Percentiles rank a stretch among this genome's conserved stretches.
Conservation (phyloP, 1,140 invertebrate genomes). For the Drosophila ogumai region DNA sequence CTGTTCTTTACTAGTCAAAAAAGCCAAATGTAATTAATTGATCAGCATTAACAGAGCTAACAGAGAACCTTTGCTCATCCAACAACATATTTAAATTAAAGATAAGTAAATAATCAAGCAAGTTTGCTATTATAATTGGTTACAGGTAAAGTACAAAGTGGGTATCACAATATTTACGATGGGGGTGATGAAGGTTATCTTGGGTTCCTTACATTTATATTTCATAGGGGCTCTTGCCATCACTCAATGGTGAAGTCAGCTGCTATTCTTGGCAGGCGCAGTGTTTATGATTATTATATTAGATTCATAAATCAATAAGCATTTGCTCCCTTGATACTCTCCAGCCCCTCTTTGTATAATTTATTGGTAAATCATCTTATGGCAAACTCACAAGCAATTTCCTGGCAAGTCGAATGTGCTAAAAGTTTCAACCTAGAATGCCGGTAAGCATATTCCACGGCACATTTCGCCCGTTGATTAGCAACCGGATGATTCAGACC, state of each 20-base stretch:
- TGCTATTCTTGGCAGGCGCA: constrained; percentile 18
- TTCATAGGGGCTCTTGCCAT: constrained; percentile 23
- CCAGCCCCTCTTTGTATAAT: constrained; percentile 17
- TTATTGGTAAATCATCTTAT: constrained; percentile 18
- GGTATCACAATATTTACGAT: background rate
- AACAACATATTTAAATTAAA: background rate
- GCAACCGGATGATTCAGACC: constrained; percentile 56
- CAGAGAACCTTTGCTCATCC: background rate
- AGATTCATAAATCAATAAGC: constrained; percentile 41
- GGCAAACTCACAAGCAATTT: constrained; percentile 7
- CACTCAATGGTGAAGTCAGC: constrained; percentile 35
- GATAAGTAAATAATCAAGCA: background rate
- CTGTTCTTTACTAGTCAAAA: background rate
- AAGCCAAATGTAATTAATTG: background rate
- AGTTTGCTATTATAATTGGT: constrained; percentile 1
- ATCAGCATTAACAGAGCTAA: too few relatives aligned
- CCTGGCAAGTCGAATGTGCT: constrained; percentile 32
- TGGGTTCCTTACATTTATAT: constrained; percentile 27
- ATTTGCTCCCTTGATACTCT: background rate
- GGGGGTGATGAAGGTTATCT: constrained; percentile 4
- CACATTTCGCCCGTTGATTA: constrained; percentile 38
- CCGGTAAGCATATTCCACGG: constrained; percentile 16
- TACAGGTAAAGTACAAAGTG: background rate
- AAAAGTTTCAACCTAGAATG: constrained; percentile 42
- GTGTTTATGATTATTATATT: constrained; percentile 24